Base-by-base conservation (phyloP, 2,888 invertebrate species). In the Lapara coniferarum region DNA sequence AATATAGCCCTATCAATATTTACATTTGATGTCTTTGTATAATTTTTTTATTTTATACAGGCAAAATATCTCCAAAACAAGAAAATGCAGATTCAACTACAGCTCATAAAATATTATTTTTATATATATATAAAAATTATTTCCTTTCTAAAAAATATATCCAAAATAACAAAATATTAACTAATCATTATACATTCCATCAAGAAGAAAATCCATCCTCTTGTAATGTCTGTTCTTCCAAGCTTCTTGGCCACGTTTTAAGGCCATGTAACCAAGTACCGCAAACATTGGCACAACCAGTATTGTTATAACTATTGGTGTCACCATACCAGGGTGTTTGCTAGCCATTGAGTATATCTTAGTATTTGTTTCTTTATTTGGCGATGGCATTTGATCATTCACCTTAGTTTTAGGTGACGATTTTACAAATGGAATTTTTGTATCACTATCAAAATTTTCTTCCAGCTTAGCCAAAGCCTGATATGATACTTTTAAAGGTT, bases 171-270 rank as follows among this genome's bases (percentile, higher is more conserved):
- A 10, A 13, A 37, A 49, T 49, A 25, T 19, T n/a, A 68, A 55
- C 83, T 89, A 97, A 84, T 97, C 97, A 90, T 97, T 97, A 83
- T 98, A 98, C 96, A 98, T 97, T 79, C 97, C 98, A 88, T 98
- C 97, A 70, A 98, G 96, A 14, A 98, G 94, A 83, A 97, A 97
- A 88, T 98, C 97, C 97, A 98, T 97, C 84, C 97, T 94, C 74
- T 97, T 95, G 81, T 98, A 98, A 87, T 98, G 97, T 77, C 97
- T 95, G 75, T 97, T 97, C 78, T 96, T 96, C 97, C 97, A 97
- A 84, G 97, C 97, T 83, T 97, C 97, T 77, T 96, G 94, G n/a
- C 97, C 96, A 75, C 96, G 93, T 76, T 95, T 95, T 71, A 96
- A 94, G 37, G 96, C 92, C 85, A 96, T 94, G 71, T 96, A 95